Evolutionary conservation across 2,888 invertebrate species (phyloP).

Genomic region (Leistus spinibarbis): DNA sequence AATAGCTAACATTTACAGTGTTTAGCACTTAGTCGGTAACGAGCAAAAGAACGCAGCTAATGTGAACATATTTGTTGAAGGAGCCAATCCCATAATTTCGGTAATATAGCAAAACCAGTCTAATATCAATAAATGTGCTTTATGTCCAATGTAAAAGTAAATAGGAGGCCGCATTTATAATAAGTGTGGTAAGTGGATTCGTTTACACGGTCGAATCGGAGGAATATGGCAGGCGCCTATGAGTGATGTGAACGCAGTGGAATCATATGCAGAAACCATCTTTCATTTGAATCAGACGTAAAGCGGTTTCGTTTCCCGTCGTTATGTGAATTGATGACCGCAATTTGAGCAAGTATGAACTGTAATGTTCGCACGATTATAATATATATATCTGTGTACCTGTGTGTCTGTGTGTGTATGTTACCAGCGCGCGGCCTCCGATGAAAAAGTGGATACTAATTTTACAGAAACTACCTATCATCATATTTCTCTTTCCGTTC

Average conservation of each 20-base stretch:
- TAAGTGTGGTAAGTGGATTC: neutral
- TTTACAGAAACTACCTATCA: neutral
- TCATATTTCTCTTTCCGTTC: neutral
- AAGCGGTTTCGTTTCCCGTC: slow-evolving; percentile 35
- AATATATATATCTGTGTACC: too few species aligned
- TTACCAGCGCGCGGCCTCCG: neutral
- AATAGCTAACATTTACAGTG: too few species aligned
- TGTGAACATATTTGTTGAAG: too few species aligned
- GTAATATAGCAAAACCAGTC: neutral
- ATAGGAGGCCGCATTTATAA: neutral
- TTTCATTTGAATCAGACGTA: slow-evolving; percentile 35
- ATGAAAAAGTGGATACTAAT: slow-evolving; percentile 36
- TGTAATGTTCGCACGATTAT: slow-evolving; percentile 40
- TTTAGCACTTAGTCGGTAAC: too few species aligned
- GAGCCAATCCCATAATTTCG: neutral
- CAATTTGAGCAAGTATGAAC: slow-evolving; percentile 36
- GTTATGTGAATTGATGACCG: slow-evolving; percentile 34
- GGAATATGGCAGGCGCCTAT: slow-evolving; percentile 4
- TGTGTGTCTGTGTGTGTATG: neutral
- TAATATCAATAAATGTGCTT: too few species aligned
- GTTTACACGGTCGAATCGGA: neutral
- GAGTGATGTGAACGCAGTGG: slow-evolving; percentile 3
- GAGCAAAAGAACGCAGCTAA: too few species aligned
- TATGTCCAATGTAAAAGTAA: neutral
- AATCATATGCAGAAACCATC: slow-evolving; percentile 29